These are phyloP conservation scores for Trissoscelio sp. DNA, from an alignment of 2,888 invertebrate species.

Conservation along the genomic window DNA sequence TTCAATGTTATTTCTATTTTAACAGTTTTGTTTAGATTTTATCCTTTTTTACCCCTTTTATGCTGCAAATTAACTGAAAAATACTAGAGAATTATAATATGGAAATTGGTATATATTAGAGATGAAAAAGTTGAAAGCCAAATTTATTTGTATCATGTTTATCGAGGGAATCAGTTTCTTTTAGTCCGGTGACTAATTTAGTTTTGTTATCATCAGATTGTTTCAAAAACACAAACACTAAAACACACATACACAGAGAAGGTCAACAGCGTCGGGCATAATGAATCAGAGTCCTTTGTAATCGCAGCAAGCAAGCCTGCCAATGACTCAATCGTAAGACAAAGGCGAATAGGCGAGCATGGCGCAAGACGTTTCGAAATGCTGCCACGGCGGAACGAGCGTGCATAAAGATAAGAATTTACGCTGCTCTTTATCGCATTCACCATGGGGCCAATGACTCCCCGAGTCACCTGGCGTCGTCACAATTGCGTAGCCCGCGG, in stretches of 20 bases:
- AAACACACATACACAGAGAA: slow-evolving; percentile 28
- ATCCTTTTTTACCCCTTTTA: background rate
- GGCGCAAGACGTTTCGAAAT: slow-evolving; percentile 62
- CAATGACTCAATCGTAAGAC: slow-evolving; percentile 72
- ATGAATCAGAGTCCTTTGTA: slow-evolving; percentile 68
- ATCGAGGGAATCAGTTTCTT: slow-evolving; percentile 13
- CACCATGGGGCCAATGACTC: slow-evolving; percentile 76
- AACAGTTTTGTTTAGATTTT: background rate
- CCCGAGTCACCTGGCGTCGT: slow-evolving; percentile 66
- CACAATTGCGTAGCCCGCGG: slow-evolving; percentile 46
- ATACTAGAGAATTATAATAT: no score
- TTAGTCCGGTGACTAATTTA: slow-evolving; percentile 35
- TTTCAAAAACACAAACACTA: slow-evolving; percentile 8
- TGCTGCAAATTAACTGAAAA: no score
- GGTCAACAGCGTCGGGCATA: slow-evolving; percentile 57
- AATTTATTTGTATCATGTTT: slow-evolving; percentile 26
- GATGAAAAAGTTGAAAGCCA: no score
- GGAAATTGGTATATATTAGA: no score
- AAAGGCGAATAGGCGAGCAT: slow-evolving; percentile 67
- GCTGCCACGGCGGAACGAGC: slow-evolving; percentile 56
- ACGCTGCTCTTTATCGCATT: slow-evolving; percentile 76
- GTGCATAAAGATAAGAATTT: slow-evolving; percentile 79
- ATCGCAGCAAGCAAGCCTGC: slow-evolving; percentile 63
- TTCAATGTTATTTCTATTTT: background rate
- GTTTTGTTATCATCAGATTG: slow-evolving; percentile 52